Percentiles rank a stretch among this genome's conserved stretches.
Evolutionary conservation across 2,113 vertebrate genomes (phyloP).

Genomic region (Pitta sordida): DNA sequence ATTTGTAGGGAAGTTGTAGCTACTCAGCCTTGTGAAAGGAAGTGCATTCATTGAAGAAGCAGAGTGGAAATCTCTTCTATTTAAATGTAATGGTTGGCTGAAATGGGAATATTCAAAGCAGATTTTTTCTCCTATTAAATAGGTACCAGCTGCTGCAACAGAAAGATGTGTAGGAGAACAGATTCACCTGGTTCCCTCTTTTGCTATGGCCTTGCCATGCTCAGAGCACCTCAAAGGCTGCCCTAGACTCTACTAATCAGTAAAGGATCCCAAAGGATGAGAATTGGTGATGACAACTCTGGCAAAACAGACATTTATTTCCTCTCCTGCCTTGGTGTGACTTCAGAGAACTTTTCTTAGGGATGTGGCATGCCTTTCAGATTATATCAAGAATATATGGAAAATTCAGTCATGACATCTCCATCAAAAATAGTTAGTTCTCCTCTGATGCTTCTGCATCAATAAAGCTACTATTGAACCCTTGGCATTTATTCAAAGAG

Average conservation of each 20-base stretch:
- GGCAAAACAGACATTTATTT: background rate
- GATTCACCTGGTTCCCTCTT: background rate
- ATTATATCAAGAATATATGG: background rate
- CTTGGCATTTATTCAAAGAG: background rate
- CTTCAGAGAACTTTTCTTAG: background rate
- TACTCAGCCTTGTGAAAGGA: background rate
- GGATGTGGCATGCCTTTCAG: background rate
- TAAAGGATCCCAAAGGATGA: background rate
- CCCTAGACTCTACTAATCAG: background rate
- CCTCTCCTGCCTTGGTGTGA: background rate
- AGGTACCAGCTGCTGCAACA: background rate
- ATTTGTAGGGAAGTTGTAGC: background rate
- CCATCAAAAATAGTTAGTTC: background rate
- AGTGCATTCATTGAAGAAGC: background rate
- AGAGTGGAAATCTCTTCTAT: background rate
- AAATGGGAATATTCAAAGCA: background rate
- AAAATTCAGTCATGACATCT: background rate
- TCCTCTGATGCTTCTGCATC: background rate
- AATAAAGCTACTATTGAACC: background rate
- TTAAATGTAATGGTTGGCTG: background rate
- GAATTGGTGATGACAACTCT: background rate
- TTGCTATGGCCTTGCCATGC: background rate
- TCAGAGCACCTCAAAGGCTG: background rate
- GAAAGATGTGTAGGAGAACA: background rate
- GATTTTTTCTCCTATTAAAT: background rate